These are phyloP conservation scores for Hirtodrosophila alboralis DNA, from an alignment of 2,888 invertebrate species.

Conservation along the genomic window DNA sequence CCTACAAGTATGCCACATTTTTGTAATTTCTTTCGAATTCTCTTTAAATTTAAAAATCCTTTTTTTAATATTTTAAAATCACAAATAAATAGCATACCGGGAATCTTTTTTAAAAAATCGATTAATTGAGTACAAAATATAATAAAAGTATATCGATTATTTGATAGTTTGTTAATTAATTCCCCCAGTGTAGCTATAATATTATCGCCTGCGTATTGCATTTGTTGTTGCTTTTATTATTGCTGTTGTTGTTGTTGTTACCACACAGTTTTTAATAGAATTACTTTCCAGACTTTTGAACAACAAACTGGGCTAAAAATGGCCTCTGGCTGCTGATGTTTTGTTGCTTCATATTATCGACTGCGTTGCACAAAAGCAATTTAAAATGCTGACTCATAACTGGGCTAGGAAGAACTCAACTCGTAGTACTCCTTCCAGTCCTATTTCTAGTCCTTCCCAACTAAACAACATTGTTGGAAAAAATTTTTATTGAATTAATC, in stretches of 20 bases:
- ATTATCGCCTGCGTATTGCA: constrained; percentile 45
- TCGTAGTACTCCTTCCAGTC: too few relatives aligned
- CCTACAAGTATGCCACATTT: too few relatives aligned
- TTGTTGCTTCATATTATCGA: constrained; percentile 3
- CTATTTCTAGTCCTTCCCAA: too few relatives aligned
- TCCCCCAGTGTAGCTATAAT: constrained; percentile 46
- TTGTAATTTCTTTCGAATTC: too few relatives aligned
- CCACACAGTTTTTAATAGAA: constrained; percentile 59
- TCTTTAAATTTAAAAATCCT: too few relatives aligned
- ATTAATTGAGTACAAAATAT: too few relatives aligned
- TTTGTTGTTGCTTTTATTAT: constrained; percentile 15
- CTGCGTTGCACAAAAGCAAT: constrained; percentile 44
- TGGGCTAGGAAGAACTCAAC: too few relatives aligned
- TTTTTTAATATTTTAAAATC: too few relatives aligned
- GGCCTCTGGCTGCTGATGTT: constrained; percentile 24
- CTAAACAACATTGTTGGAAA: constrained; percentile 45
- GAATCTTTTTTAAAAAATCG: too few relatives aligned
- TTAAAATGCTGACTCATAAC: constrained; percentile 66
- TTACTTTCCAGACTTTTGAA: constrained; percentile 58
- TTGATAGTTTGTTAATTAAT: constrained; percentile 49
- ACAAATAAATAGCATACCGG: too few relatives aligned
- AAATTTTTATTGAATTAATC: constrained; percentile 65
- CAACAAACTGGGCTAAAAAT: constrained; percentile 41
- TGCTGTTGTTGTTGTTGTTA: constrained; percentile 31
- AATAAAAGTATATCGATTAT: too few relatives aligned